Evolutionary conservation across 1,140 invertebrate genomes (phyloP).

Genomic region (Heliconius congener): DNA sequence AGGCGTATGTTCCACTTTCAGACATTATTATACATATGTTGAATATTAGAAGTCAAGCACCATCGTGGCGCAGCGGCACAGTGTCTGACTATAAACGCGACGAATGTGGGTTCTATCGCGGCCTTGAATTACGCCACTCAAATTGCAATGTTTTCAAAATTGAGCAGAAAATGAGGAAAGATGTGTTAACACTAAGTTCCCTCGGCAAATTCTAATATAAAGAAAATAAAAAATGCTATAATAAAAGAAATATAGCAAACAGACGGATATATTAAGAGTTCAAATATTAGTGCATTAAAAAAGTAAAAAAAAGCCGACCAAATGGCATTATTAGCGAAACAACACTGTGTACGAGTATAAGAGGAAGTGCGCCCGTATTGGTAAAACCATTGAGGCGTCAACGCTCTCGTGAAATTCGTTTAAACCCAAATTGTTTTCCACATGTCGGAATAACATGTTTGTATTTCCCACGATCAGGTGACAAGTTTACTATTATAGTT

Average conservation of each 20-base stretch:
- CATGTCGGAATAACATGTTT: background rate
- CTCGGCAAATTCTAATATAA: background rate
- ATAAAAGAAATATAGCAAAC: too few relatives aligned
- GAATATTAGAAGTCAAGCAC: too few relatives aligned
- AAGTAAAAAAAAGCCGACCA: slow-evolving; percentile 13
- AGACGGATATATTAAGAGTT: too few relatives aligned
- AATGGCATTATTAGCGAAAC: slow-evolving; percentile 25
- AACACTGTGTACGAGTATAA: slow-evolving; percentile 9
- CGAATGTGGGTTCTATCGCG: background rate
- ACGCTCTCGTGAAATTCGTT: slow-evolving; percentile 4
- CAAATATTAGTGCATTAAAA: too few relatives aligned
- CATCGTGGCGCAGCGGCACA: background rate
- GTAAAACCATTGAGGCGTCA: slow-evolving; percentile 26
- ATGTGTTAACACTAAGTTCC: background rate
- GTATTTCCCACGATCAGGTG: background rate
- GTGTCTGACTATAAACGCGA: background rate
- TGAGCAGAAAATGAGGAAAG: background rate
- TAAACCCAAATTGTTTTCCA: background rate
- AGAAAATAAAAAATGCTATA: background rate
- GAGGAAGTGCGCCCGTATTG: slow-evolving; percentile 15
- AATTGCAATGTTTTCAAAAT: background rate
- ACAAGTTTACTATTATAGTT: background rate
- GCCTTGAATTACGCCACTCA: background rate
- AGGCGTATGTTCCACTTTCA: background rate
- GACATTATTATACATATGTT: background rate